Evolutionary conservation across 2,113 vertebrate genomes (phyloP).

Genomic region (Oryzias melastigma): DNA sequence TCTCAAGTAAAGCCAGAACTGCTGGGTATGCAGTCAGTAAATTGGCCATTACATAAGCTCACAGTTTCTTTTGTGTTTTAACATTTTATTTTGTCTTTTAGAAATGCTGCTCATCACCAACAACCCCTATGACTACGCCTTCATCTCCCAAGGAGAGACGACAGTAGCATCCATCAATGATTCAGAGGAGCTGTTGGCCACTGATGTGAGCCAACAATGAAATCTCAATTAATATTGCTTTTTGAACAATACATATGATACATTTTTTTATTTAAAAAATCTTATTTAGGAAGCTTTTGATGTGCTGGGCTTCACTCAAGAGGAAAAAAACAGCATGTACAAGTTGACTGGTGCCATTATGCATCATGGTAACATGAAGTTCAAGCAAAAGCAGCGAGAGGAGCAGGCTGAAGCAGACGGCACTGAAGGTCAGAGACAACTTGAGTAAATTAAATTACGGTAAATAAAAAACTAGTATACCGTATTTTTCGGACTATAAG

Average conservation of each 20-base stretch:
- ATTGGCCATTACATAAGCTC: too few relatives aligned
- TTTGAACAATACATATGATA: too few relatives aligned
- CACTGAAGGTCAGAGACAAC: conserved; percentile 79
- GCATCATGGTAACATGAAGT: conserved; percentile 91
- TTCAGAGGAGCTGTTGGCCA: conserved; percentile 63
- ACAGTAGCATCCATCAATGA: conserved; percentile 65
- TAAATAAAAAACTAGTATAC: too few relatives aligned
- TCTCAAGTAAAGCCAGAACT: conserved; percentile 87
- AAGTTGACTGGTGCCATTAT: conserved; percentile 89
- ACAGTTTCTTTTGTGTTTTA: not conserved
- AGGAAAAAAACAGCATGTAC: conserved; percentile 86
- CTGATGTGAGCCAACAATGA: conserved; percentile 55
- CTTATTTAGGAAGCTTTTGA: conserved; percentile 69
- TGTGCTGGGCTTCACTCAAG: conserved; percentile 80
- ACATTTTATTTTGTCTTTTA: conserved; percentile 10
- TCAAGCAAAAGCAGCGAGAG: conserved; percentile 88
- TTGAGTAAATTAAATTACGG: not conserved
- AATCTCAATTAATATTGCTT: not conserved
- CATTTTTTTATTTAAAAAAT: not conserved
- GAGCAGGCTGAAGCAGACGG: conserved; percentile 89
- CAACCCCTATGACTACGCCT: conserved; percentile 70
- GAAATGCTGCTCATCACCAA: conserved; percentile 80
- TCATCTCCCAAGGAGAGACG: conserved; percentile 73
- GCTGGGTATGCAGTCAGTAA: conserved; percentile 62
- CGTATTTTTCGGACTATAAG: too few relatives aligned